Base-by-base conservation (phyloP, 2,113 vertebrate species). In the Passerina amoena region DNA sequence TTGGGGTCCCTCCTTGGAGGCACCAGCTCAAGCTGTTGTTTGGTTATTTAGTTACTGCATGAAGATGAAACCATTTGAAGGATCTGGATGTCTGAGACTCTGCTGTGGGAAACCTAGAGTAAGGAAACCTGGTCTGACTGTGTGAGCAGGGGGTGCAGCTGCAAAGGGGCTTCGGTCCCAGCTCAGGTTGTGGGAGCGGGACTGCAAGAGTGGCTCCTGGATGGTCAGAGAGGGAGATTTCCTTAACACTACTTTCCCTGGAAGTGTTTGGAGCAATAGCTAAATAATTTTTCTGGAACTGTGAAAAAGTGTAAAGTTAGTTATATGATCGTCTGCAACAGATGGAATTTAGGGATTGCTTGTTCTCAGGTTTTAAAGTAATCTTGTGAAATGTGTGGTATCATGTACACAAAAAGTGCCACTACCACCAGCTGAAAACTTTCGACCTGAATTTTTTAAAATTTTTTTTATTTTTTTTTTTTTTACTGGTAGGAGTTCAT, bases 1-100 rank as follows among this genome's bases (percentile, higher is more conserved):
- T 18, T 0, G 1, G 11, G 10, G 6, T 48, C 17, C 6, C 7
- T 56, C 31, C 17, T 56, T 24, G 42, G 30, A 48, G 30, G 9
- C 30, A 64, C 13, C 24, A 35, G 16, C 20, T 70, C 1, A 0
- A 54, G 30, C 20, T 47, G 25, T 38, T 38, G 6, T n/a, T 47
- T 54, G 30, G 9, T 54, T 48, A 12, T 42, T 40, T 47, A 30
- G 9, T 31, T 40, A 27, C 14, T 71, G 48, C n/a, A 48, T 11
- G 35, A 30, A 56, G 48, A 48, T 40, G 11, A 63, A 63, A 40
- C 5, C 5, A 21, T 63, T 47, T 21, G 40, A 40, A 63, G 48
- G 24, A 48, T 71, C 23, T 40, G 35, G 5, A 25, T 71, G 11
- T n/a, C n/a, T 56, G 65, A 40, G 20, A 31, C n/a, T 37, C 21